A percentile compares a stretch with the other conserved stretches of the same genome.
phyloP scores from a whole-genome alignment of 1,140 invertebrate genomes.

The Brachionus koreanus region DNA sequence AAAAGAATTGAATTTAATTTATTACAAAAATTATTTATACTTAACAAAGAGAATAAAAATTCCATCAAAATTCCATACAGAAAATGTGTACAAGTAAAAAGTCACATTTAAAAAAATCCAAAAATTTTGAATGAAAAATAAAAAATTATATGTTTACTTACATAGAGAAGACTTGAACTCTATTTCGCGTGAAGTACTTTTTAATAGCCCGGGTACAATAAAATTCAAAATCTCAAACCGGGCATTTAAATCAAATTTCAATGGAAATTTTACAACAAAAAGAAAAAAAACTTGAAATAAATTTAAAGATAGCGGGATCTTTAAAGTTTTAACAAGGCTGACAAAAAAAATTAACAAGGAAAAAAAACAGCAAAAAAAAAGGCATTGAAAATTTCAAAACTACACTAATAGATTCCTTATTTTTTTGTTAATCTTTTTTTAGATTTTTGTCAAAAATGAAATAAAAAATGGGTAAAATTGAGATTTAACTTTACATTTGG shows the following conservation, averaged over 20 bases:
- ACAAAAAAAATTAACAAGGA: slow-evolving; percentile 23
- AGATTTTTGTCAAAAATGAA: slow-evolving; percentile 1
- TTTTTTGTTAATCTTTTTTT: not conserved
- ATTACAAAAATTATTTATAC: slow-evolving; percentile 10
- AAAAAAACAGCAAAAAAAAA: not conserved
- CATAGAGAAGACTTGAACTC: not conserved
- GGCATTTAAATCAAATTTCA: not conserved
- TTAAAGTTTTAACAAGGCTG: not conserved
- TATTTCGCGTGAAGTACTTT: not conserved
- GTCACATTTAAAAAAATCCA: slow-evolving; percentile 30
- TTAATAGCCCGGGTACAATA: not conserved
- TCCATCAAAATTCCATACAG: slow-evolving; percentile 22
- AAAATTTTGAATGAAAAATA: not conserved
- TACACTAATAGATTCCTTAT: slow-evolving; percentile 1
- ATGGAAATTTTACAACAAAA: slow-evolving; percentile 11
- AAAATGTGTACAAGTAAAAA: slow-evolving; percentile 1
- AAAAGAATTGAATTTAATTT: slow-evolving; percentile 29
- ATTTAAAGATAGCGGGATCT: slow-evolving; percentile 7
- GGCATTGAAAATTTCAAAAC: not conserved
- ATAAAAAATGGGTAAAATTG: not conserved
- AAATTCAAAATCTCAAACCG: not conserved
- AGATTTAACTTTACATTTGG: not conserved
- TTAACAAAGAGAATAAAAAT: slow-evolving; percentile 35
- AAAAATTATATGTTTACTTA: not conserved
- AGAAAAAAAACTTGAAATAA: not conserved